These are phyloP conservation scores for Urocynchramus pylzowi DNA, from an alignment of 2,113 vertebrate species.

Conservation along the genomic window DNA sequence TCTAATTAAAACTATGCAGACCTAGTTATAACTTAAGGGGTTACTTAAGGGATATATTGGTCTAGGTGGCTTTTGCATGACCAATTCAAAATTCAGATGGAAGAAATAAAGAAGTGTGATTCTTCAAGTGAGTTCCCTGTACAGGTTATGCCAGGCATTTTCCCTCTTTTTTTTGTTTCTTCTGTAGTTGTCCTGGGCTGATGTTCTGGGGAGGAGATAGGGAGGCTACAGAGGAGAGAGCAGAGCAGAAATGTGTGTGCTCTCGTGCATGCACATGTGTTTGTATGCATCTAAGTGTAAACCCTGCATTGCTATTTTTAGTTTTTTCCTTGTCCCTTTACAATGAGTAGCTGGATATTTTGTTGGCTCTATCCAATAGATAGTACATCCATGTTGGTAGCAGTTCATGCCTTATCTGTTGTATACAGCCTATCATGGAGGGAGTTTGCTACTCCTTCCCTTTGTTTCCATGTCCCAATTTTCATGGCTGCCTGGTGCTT, in stretches of 20 bases:
- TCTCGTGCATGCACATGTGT: not conserved
- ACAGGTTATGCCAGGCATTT: not conserved
- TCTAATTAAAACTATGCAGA: not conserved
- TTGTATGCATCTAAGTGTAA: not conserved
- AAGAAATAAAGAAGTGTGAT: not conserved
- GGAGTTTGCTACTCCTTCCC: not conserved
- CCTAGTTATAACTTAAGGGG: not conserved
- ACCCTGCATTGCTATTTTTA: not conserved
- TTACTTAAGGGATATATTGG: not conserved
- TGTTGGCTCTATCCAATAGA: not conserved
- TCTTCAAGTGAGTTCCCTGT: not conserved
- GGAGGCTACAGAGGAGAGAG: not conserved
- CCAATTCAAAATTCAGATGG: not conserved
- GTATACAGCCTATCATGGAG: not conserved
- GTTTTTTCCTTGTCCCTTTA: not conserved
- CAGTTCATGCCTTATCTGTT: not conserved
- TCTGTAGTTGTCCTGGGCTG: not conserved
- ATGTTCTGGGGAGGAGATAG: not conserved
- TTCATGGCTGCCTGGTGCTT: not conserved
- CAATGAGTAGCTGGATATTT: not conserved
- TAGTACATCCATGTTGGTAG: not conserved
- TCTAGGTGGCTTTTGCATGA: not conserved
- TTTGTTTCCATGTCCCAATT: not conserved
- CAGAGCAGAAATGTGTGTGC: not conserved
- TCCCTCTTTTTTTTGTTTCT: not conserved